Conservation (phyloP, 53 echinoderm and acorn worm species). For the Hippasteria phrygiana region DNA sequence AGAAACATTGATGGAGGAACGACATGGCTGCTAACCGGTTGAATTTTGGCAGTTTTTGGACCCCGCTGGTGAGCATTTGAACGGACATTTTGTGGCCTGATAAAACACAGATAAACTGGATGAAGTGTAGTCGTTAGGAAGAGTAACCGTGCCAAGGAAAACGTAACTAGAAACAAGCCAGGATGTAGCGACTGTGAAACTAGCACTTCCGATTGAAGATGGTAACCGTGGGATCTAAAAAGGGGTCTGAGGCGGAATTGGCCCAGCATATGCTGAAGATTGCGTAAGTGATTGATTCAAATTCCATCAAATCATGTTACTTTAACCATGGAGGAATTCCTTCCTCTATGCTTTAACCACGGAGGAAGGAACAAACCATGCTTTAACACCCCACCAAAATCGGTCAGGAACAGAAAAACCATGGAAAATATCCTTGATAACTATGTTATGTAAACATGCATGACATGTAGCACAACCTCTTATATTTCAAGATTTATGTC, state of each 20-base stretch:
- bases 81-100: not conserved
- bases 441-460: no score
- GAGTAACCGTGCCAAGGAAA: not conserved
- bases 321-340: no score
- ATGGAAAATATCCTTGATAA: no score
- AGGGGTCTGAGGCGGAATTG: constrained; percentile 54
- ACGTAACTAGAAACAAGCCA: not conserved
- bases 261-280: constrained; percentile 81
- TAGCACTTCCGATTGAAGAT: not conserved
- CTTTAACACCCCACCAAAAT: no score
- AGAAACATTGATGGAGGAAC: not conserved
- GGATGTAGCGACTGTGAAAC: not conserved
- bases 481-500: no score
- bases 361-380: no score
- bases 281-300: no score
- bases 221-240: constrained; percentile 4
- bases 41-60: not conserved
- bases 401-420: no score
- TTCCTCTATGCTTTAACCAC: no score
- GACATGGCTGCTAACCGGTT: not conserved
- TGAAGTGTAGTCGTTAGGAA: not conserved
- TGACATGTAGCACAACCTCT: no score
- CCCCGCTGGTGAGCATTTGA: not conserved
- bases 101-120: not conserved
- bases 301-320: no score